Evolutionary conservation across 2,888 invertebrate genomes (phyloP), one percentile per base, ranked within the genome.

Genomic region (Augochlorella aurata): DNA sequence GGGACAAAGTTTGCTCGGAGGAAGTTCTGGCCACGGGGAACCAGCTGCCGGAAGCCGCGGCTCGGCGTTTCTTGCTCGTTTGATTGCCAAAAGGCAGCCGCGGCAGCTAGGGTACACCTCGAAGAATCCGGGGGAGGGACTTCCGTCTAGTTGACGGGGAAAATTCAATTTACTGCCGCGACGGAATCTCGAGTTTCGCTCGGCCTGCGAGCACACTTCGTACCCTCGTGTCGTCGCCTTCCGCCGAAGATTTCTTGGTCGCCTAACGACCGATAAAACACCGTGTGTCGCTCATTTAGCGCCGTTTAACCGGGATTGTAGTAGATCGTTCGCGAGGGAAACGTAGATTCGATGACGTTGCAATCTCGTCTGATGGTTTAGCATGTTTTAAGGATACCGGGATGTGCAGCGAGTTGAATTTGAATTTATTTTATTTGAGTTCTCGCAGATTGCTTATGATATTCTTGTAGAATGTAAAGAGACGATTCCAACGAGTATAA

Each of bases 71-170:
- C 74, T 81, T 83, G 82, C 79, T 77, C 75, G 74, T 87, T 84
- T 84, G 80, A 88, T 88, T 87, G 82, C 79, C 83, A 83, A 88
- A 85, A 88, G 84, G 79, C 38, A 84, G 77, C 67, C 52, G 61
- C 69, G 77, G 70, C 18, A 24, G 68, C 24, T 49, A 72, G 70
- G 77, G 52, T 70, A 67, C 52, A 70, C 74, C 66, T 16, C 50
- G 74, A 73, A 80, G 69, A 75, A 70, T 69, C 38, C 68, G 38
- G 70, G 29, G 54, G 44, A 67, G 45, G 38, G 68, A 83, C 74
- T 82, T 78, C 67, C 65, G 76, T 71, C 85, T 79, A 74, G 73
- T 29, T 68, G 74, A 67, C 66, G 70, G 74, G 65, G 79, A 76
- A 77, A 87, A 86, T 83, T 82, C 83, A 83, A 87, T 86, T 83